These are phyloP conservation scores for Trichonephila clavata DNA, from an alignment of 1,140 invertebrate species.

Conservation along the genomic window DNA sequence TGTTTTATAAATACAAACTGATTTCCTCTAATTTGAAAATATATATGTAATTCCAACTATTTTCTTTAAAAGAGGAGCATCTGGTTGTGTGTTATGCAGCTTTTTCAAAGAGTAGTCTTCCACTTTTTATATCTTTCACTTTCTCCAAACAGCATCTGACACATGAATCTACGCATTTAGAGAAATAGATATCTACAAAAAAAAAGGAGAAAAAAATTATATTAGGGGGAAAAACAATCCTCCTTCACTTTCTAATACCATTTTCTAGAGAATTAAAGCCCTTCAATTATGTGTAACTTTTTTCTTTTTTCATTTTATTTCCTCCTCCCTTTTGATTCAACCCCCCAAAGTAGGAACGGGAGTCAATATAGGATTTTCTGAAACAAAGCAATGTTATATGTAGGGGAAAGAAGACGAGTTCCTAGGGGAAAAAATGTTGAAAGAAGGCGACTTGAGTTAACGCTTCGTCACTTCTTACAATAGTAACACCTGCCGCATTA, in stretches of 20 bases:
- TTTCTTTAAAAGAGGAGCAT: too few relatives aligned
- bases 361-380: not conserved
- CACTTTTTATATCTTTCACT: not conserved
- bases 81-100: too few relatives aligned
- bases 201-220: not conserved
- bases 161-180: conserved; percentile 4
- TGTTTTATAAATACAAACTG: too few relatives aligned
- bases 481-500: conserved; percentile 74
- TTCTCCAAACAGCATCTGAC: conserved; percentile 20
- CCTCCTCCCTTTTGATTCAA: conserved; percentile 16
- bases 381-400: conserved; percentile 64
- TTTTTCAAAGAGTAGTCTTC: too few relatives aligned
- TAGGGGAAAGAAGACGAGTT: not conserved
- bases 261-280: conserved; percentile 34
- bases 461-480: conserved; percentile 62
- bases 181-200: not conserved
- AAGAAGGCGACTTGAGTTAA: not conserved
- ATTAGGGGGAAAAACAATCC: not conserved
- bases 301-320: conserved; percentile 6
- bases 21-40: too few relatives aligned
- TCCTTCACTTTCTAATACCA: conserved; percentile 19
- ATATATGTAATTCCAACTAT: too few relatives aligned
- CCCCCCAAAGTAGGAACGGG: not conserved
- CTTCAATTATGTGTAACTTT: conserved; percentile 16
- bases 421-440: not conserved